These are phyloP conservation scores for Danio tinwini DNA, from an alignment of 2,797 vertebrate species.

Conservation along the genomic window DNA sequence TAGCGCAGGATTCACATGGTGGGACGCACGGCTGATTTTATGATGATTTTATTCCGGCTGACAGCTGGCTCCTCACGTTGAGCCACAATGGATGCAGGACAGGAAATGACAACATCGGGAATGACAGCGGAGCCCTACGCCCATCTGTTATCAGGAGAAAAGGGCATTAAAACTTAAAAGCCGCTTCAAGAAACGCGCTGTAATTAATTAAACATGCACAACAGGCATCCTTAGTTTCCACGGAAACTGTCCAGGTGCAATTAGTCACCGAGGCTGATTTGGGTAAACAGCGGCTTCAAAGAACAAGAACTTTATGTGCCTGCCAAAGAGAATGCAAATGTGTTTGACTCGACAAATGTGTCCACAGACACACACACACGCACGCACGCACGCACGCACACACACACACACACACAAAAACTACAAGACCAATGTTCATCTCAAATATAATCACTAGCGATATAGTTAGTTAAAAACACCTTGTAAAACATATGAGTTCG, in stretches of 20 bases:
- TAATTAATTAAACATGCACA: constrained; percentile 27
- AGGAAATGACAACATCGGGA: constrained; percentile 20
- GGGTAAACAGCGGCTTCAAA: constrained; percentile 8
- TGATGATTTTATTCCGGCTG: constrained; percentile 4
- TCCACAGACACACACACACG: background rate
- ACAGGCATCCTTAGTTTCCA: constrained; percentile 2
- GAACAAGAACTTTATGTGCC: background rate
- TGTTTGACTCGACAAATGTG: background rate
- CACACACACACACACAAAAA: background rate
- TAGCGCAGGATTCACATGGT: constrained; percentile 11
- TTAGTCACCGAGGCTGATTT: constrained; percentile 23
- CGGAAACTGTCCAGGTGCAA: constrained; percentile 26
- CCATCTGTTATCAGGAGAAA: constrained; percentile 30
- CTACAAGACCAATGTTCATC: background rate
- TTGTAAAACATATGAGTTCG: too few species aligned
- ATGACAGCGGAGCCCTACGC: background rate
- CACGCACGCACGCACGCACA: too few species aligned
- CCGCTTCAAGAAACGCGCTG: background rate
- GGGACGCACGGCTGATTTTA: constrained; percentile 2
- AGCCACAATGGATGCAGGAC: constrained; percentile 11
- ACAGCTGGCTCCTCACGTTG: constrained; percentile 37
- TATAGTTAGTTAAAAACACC: too few species aligned
- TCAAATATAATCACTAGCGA: too few species aligned
- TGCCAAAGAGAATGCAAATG: background rate
- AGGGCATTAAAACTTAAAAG: constrained; percentile 15